A percentile compares a stretch with the other conserved stretches of the same genome.
phyloP scores from a whole-genome alignment of 2,888 invertebrate genomes.

The Phytoseiulus persimilis region DNA sequence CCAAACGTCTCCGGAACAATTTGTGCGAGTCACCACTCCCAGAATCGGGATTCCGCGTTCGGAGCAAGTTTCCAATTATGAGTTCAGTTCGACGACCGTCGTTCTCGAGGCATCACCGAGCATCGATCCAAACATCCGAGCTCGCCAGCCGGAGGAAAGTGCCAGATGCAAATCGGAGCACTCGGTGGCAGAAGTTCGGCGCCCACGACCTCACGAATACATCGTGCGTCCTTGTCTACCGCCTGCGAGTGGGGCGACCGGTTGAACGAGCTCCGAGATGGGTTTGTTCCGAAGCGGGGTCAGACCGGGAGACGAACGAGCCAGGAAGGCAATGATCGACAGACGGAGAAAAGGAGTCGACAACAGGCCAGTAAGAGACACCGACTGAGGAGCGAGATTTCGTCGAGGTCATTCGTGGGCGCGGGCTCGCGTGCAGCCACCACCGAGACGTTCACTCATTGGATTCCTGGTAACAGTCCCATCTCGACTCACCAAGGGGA shows the following conservation, averaged over 20 bases:
- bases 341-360: no score
- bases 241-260: neutral
- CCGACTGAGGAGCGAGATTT: no score
- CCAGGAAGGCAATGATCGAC: no score
- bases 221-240: neutral
- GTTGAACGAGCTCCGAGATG: no score
- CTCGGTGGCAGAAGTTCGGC: neutral
- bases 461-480: no score
- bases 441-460: no score
- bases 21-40: neutral
- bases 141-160: neutral
- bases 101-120: neutral
- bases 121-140: neutral
- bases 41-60: neutral
- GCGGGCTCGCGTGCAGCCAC: no score
- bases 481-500: no score
- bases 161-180: neutral
- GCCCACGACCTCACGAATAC: neutral
- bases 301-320: no score
- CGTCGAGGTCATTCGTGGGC: no score
- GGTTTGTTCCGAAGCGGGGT: no score
- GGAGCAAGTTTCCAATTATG: neutral
- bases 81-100: neutral
- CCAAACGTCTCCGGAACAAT: neutral
- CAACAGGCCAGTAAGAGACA: no score